These are phyloP conservation scores for Galaxea fascicularis DNA, from an alignment of 92 coral and sea anemone species.

Conservation along the genomic window DNA sequence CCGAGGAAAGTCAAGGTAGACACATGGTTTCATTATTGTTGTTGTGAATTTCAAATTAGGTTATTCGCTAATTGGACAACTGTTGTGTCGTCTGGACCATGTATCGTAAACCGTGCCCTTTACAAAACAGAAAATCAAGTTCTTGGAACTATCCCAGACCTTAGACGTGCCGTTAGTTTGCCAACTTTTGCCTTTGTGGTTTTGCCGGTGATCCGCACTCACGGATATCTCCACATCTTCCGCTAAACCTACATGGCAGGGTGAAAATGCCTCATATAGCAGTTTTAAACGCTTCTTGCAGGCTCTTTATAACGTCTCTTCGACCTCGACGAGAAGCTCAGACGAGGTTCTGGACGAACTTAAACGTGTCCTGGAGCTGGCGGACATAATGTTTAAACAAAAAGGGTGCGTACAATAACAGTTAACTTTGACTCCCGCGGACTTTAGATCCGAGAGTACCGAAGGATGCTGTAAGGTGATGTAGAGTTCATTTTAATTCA, in stretches of 20 bases:
- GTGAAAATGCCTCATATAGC: background rate
- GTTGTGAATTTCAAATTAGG: too few species aligned
- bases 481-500: too few species aligned
- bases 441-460: too few species aligned
- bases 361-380: slow-evolving; percentile 70
- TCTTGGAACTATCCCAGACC: too few species aligned
- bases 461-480: too few species aligned
- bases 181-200: too few species aligned
- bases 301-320: slow-evolving; percentile 96
- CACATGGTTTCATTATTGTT: background rate
- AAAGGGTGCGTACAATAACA: slow-evolving; percentile 76
- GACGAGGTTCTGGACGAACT: slow-evolving; percentile 95
- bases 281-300: slow-evolving; percentile 6
- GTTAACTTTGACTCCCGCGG: background rate
- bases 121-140: too few species aligned
- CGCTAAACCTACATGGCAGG: too few species aligned
- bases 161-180: too few species aligned
- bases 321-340: slow-evolving; percentile 90
- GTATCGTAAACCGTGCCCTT: too few species aligned
- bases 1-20: slow-evolving; percentile 98
- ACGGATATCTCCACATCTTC: too few species aligned
- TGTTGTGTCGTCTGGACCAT: background rate
- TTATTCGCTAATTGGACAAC: background rate
- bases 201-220: too few species aligned
- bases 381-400: slow-evolving; percentile 77